Percentiles rank a stretch among this genome's conserved stretches.
These are phyloP conservation scores for Pseudochromis fuscus DNA, from an alignment of 2,797 vertebrate species.

Conservation along the genomic window DNA sequence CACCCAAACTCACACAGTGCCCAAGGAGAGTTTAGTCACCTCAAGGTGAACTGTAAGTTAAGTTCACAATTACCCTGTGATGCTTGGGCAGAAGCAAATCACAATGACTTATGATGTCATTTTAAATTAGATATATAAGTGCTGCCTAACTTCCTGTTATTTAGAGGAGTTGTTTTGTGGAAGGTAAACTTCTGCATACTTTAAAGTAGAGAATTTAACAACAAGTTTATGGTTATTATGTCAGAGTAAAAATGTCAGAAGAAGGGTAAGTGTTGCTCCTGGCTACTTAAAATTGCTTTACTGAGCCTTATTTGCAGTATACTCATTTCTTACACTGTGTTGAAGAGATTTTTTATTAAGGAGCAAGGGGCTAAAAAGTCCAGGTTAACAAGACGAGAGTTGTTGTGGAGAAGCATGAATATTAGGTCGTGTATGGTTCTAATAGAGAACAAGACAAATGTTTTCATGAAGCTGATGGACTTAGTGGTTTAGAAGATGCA, in stretches of 20 bases:
- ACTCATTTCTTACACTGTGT: background rate
- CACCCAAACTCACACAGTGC: conserved; percentile 33
- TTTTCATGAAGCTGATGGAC: no score
- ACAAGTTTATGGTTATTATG: background rate
- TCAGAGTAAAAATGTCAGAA: background rate
- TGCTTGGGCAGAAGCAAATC: conserved; percentile 13
- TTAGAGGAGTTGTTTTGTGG: background rate
- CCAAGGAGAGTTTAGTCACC: conserved; percentile 61
- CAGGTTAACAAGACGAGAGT: no score
- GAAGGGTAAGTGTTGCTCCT: background rate
- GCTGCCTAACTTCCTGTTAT: background rate
- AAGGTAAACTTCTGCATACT: background rate
- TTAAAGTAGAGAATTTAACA: background rate
- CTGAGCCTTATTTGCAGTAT: background rate
- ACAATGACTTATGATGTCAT: conserved; percentile 24
- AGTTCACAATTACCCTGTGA: conserved; percentile 40
- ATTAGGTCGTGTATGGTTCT: background rate
- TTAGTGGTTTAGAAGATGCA: background rate
- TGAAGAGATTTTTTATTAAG: background rate
- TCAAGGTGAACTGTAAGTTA: conserved; percentile 56
- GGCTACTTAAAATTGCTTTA: background rate
- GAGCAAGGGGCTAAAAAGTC: background rate
- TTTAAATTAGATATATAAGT: conserved; percentile 13
- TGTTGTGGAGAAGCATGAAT: background rate
- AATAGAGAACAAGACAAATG: no score